Evolutionary conservation across 2,888 invertebrate genomes (phyloP).

Genomic region (Tetrapedia diversipes): DNA sequence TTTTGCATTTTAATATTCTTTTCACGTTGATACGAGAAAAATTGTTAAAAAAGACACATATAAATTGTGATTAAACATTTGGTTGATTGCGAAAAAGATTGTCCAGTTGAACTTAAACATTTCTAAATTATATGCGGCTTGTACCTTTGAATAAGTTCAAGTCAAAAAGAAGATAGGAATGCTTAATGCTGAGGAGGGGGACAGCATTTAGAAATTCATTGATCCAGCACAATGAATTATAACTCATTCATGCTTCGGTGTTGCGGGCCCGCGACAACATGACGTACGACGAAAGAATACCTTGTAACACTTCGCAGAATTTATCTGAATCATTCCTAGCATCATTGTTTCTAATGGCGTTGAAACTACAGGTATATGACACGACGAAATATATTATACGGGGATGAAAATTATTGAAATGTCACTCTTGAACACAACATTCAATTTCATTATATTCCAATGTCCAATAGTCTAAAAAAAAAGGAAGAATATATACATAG

Average conservation of each 20-base stretch:
- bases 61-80: too few species aligned
- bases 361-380: neutral
- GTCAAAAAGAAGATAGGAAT: neutral
- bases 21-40: too few species aligned
- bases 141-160: neutral
- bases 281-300: conserved; percentile 11
- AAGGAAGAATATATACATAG: too few species aligned
- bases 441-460: too few species aligned
- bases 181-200: neutral
- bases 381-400: neutral
- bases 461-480: too few species aligned
- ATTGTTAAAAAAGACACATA: too few species aligned
- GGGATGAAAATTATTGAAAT: neutral
- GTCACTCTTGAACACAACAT: too few species aligned
- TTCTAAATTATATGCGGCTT: neutral
- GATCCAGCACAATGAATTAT: conserved; percentile 31
- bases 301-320: conserved; percentile 24
- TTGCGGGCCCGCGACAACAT: conserved; percentile 16
- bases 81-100: too few species aligned
- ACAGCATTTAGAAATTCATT: conserved; percentile 24
- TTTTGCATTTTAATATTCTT: too few species aligned
- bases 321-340: conserved; percentile 27
- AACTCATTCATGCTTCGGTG: conserved; percentile 23
- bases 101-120: neutral
- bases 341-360: conserved; percentile 1